Base-by-base conservation (phyloP, 2,113 vertebrate species). In the Vanacampus margaritifer region DNA sequence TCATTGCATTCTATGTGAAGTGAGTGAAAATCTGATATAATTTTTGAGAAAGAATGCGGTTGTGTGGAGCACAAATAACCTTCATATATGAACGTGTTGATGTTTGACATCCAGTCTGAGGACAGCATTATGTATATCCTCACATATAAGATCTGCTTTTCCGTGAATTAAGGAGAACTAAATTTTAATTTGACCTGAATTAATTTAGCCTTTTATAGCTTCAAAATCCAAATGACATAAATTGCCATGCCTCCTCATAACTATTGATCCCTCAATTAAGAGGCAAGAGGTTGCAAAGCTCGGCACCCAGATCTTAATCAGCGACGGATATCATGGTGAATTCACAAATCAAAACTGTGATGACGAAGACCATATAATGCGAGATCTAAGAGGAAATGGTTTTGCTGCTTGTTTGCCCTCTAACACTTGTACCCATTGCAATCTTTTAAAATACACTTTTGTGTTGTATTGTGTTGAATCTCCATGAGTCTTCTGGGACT, bases 181-280 rank as follows among this genome's bases (percentile, higher is more conserved):
- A 45, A 45, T 45, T 45, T 45, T 41, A 72, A 71, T 78, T 83
- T 64, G 75, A 78, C 67, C 71, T 74, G 75, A 71, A 72, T 84
- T 72, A 76, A 65, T 82, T 84, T 69, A 64, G 62, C 67, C 65
- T 65, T 65, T 85, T 80, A 72, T 48, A 82, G 67, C 75, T 83
- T 84, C 75, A 63, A 83, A 71, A 69, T 53, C 23, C 56, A 61
- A 71, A 79, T 84, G n/a, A n/a, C n/a, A n/a, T 85, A 78, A 68
- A 86, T 74, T 72, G 84, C 71, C 76, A 69, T 81, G 78, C 65
- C 73, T 71, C 79, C 84, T 84, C 76, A 79, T 73, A 79, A 74
- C 68, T 72, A 84, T 81, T 67, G 79, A 87, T 87, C 74, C 57
- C 50, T 75, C 69, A 79, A 57, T 86, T 78, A 46, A 26, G 46